Conservation (phyloP, 2,113 vertebrate genomes). For the Notothenia rossii region DNA sequence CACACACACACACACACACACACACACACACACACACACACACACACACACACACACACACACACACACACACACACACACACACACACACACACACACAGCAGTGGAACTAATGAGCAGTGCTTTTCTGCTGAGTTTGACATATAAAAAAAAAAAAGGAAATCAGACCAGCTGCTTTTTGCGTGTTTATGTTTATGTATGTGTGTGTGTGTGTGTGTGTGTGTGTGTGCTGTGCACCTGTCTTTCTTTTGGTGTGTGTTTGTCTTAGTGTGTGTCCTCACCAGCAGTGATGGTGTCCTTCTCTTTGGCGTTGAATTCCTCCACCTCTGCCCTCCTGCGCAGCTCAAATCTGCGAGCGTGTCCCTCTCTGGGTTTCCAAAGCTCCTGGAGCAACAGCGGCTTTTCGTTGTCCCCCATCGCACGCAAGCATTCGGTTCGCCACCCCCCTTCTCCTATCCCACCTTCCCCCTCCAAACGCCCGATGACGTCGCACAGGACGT, state of each 20-base stretch:
- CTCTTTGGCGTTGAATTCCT: conserved; percentile 90
- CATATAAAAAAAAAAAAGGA: conserved; percentile 59
- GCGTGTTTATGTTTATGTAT: conserved; percentile 15
- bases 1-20: conserved; percentile 11
- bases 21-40: conserved; percentile 15
- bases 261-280: conserved; percentile 72
- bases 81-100: conserved; percentile 27
- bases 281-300: conserved; percentile 96
- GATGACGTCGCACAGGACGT: conserved; percentile 93
- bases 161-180: conserved; percentile 57
- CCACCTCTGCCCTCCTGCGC: conserved; percentile 89
- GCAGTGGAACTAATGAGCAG: conserved; percentile 61
- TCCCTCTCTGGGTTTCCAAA: conserved; percentile 96
- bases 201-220: conserved; percentile 19
- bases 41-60: conserved; percentile 19
- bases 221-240: conserved; percentile 18
- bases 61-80: conserved; percentile 8
- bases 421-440: conserved; percentile 90
- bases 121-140: conserved; percentile 74
- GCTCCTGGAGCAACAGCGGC: conserved; percentile 92
- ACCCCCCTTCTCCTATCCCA: conserved; percentile 66
- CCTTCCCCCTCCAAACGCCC: conserved; percentile 85
- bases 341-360: conserved; percentile 94
- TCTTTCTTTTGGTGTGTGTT: not conserved
- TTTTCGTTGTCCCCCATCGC: conserved; percentile 93